phyloP scores from a whole-genome alignment of 2,888 invertebrate species.

The Drosophila ezoana region DNA sequence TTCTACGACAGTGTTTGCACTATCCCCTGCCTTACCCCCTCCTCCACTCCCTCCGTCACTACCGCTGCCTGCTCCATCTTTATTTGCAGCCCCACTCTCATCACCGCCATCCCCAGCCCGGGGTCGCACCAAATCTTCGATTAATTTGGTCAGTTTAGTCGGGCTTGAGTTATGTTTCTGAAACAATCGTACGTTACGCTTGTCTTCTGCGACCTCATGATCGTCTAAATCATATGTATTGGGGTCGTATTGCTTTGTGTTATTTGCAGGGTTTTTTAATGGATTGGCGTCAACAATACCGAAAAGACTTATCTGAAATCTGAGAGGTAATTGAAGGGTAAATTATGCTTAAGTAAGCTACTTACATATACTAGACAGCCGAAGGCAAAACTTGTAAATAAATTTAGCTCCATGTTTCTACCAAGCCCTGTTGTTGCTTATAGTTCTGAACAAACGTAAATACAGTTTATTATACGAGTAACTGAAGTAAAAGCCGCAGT shows the following conservation, averaged over 20 bases:
- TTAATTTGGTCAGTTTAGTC: no score
- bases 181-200: background rate
- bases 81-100: no score
- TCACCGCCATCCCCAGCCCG: background rate
- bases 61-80: background rate
- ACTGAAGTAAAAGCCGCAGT: background rate
- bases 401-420: slow-evolving; percentile 12
- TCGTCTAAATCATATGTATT: background rate
- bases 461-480: no score
- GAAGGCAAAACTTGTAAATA: background rate
- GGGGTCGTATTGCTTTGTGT: background rate
- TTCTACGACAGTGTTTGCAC: background rate
- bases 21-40: background rate
- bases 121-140: no score
- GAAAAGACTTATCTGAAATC: slow-evolving; percentile 3
- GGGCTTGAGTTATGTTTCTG: no score
- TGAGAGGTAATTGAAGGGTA: background rate
- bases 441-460: background rate
- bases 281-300: background rate
- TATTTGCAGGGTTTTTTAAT: background rate
- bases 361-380: slow-evolving; percentile 5
- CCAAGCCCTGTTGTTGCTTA: no score
- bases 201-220: background rate
- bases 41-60: no score
- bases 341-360: background rate